Evolutionary conservation across 30 jellyfish, hydroid and myxozoan genomes (phyloP), one percentile per base, ranked within the genome.

Genomic region (Aurelia sp.): DNA sequence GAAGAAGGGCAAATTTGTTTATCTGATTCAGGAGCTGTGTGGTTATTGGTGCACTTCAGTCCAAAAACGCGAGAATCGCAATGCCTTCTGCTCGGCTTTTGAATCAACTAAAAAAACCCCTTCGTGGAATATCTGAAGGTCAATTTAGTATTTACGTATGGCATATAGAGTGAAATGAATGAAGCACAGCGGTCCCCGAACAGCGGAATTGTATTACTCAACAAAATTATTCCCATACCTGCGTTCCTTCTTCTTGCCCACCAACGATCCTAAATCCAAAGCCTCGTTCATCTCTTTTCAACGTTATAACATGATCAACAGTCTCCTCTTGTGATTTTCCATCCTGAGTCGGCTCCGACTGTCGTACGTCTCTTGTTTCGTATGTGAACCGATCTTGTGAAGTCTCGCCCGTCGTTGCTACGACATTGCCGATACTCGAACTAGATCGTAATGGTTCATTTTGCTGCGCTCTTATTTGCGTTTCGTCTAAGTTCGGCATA

Each of bases 231-330:
- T 53, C 20, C 62, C 59, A 31, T 55, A 95, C 99, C 97, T 90
- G 99, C 4, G 99, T 95, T 35, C 91, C 93, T 62, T 95, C 99
- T 76, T 95, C 99, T 53, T 90, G 91, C 9, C 99, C 99, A 5
- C 99, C 99, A 30, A 84, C 81, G 15, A 95, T 95, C 40, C 99
- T 47, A 73, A 95, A 89, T 12, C 99, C 99, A 52, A 95, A 95
- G 11, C 99, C 99, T 30, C 95, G 89, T 20, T 73, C 97, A 59
- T 97, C 99, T 53, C 98, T 68, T 61, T 90, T 85, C 86, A 95
- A 61, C 12, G 96, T 74, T 18, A 95, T 90, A 74, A 95, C 99
- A 75, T 73, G 84, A 75, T 95, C 99, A 21, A 64, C 82, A 52
- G 75, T 81, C 21, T 75, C 96, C 24, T 92, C 88, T 31, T 38